These are phyloP conservation scores for Apolygus lucorum DNA, from an alignment of 1,140 invertebrate species.

Conservation along the genomic window DNA sequence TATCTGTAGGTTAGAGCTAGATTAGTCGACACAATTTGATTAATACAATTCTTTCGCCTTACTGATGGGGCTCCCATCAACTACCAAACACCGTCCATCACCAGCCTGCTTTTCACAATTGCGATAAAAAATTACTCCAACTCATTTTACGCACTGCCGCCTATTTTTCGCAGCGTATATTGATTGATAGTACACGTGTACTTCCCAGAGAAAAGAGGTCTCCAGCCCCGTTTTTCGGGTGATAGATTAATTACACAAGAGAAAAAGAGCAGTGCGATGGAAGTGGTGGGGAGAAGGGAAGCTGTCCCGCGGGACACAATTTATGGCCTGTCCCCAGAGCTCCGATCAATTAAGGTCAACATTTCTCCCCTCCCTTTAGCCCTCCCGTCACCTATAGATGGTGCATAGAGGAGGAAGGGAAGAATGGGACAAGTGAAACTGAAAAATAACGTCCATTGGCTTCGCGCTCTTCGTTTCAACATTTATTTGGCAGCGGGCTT, in stretches of 20 bases:
- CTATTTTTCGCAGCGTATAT: neutral
- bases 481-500: neutral
- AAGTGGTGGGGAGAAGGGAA: neutral
- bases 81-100: too few species aligned
- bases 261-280: neutral
- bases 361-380: neutral
- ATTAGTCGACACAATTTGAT: too few species aligned
- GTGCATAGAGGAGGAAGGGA: too few species aligned
- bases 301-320: conserved; percentile 16
- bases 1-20: too few species aligned
- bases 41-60: too few species aligned
- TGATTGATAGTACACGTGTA: conserved; percentile 1
- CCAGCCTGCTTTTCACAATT: too few species aligned
- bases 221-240: neutral
- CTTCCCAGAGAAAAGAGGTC: neutral
- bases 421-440: conserved; percentile 17
- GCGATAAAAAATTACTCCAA: neutral
- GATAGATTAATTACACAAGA: neutral
- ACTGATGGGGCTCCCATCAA: too few species aligned
- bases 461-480: neutral
- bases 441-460: conserved; percentile 17
- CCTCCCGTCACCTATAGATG: too few species aligned
- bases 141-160: neutral
- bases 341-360: conserved; percentile 20
- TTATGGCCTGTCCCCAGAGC: conserved; percentile 8